Conservation (phyloP, 2,797 vertebrate genomes). For the Pampus argenteus region DNA sequence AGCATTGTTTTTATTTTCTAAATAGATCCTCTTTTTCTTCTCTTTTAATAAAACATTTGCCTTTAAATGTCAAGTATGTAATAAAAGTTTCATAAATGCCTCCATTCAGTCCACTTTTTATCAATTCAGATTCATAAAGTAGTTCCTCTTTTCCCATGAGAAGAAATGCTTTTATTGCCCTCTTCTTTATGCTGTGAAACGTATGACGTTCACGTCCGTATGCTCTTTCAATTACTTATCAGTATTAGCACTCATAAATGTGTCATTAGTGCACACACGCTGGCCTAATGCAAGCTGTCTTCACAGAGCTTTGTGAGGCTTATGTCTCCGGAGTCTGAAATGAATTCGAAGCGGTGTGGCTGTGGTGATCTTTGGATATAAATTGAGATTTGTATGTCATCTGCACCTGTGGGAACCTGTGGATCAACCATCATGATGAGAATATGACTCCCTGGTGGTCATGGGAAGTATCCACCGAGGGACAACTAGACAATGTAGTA, state of each 20-base stretch:
- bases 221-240: constrained; percentile 53
- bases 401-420: constrained; percentile 41
- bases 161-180: constrained; percentile 41
- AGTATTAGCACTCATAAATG: constrained; percentile 61
- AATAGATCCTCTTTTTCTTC: neutral
- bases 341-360: constrained; percentile 23
- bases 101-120: constrained; percentile 23
- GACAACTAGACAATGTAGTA: constrained; percentile 1
- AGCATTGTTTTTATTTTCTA: too few relatives aligned
- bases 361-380: constrained; percentile 44
- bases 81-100: constrained; percentile 13
- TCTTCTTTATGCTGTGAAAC: neutral
- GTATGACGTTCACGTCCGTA: constrained; percentile 42
- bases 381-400: constrained; percentile 40
- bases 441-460: constrained; percentile 7
- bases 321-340: constrained; percentile 15
- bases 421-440: constrained; percentile 30
- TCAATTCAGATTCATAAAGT: constrained; percentile 26
- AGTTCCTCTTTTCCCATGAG: constrained; percentile 41
- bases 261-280: constrained; percentile 48
- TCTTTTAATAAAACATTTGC: constrained; percentile 18
- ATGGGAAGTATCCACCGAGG: constrained; percentile 17
- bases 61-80: constrained; percentile 17
- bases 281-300: constrained; percentile 18
- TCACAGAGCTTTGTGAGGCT: constrained; percentile 17